These are phyloP conservation scores for Pristionchus exspectatus DNA, from an alignment of 2,888 invertebrate species.

Conservation along the genomic window DNA sequence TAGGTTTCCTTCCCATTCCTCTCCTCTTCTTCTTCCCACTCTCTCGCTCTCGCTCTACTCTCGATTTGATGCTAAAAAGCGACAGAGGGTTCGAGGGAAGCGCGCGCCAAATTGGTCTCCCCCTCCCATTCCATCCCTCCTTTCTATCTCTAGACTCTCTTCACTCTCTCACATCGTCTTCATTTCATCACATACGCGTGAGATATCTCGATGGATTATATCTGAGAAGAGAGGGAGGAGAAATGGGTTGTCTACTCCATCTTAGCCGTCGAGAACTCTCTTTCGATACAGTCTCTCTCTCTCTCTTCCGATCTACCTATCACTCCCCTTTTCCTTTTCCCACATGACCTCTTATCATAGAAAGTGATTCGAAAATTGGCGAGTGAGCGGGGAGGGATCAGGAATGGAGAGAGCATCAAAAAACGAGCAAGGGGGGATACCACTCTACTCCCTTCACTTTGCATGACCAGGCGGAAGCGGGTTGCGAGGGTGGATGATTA, in stretches of 20 bases:
- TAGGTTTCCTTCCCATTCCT: conserved; percentile 1
- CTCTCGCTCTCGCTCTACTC: not conserved
- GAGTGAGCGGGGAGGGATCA: conserved; percentile 45
- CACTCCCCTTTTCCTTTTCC: not conserved
- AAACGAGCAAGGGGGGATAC: not conserved
- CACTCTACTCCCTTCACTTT: not conserved
- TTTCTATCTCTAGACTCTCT: not conserved
- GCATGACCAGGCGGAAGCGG: not conserved
- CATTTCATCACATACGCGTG: conserved; percentile 41
- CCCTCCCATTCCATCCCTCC: not conserved
- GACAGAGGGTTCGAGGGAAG: not conserved
- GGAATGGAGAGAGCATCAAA: conserved; percentile 45
- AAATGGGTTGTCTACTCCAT: not conserved
- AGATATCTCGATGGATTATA: not conserved
- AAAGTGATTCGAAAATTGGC: not conserved
- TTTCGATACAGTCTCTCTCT: too few species aligned
- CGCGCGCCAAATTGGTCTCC: conserved; percentile 19
- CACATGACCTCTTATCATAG: conserved; percentile 48
- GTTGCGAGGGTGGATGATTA: not conserved
- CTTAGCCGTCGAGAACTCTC: not conserved
- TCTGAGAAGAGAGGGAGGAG: not conserved
- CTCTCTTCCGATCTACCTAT: not conserved
- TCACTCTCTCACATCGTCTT: not conserved
- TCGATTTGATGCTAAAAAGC: conserved; percentile 16
- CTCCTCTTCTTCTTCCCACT: not conserved